Base-by-base conservation (phyloP, 2,797 vertebrate species). In the Centropyge bicolor region DNA sequence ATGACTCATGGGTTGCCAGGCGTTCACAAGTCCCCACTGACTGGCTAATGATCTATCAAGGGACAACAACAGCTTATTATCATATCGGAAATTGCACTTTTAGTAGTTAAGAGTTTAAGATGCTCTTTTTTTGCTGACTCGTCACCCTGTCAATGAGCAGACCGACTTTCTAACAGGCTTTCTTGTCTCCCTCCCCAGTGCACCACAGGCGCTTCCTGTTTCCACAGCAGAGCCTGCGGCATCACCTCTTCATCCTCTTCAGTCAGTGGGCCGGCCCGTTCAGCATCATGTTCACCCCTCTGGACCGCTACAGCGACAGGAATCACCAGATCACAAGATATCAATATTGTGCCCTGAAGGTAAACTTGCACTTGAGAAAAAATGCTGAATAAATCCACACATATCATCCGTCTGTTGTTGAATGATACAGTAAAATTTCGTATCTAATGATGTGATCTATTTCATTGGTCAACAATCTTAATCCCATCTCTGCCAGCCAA, bases 241-340 rank as follows among this genome's bases (percentile, higher is more conserved):
- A 99, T 93, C 98, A 99, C 88, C 97, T 99, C 78, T 99, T 99
- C 94, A 98, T 99, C 92, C 95, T 99, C 78, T 99, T 99, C 90
- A 99, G 98, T 84, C 98, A 99, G 79, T 99, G 98, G 98, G 98
- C 98, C 0, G 98, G 98, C 11, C 98, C 98, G 20, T 99, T 99
- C 95, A 99, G 98, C 88, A 96, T 99, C 83, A 99, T 99, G 98
- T 99, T 99, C 88, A 99, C 98, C 0, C 98, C 98, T 0, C 92
- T 99, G 91, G 98, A 99, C 86, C 97, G 98, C 55, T 99, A 99
- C 89, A 99, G 98, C 78, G 97, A 99, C 80, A 95, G 98, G 83
- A 99, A 99, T 83, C 98, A 99, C 83, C 98, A 99, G 94, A 99
- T 99, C 80, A 99, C 98, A 60, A 96, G 98, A 96, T 99, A 99